Evolutionary conservation across 1,140 invertebrate species (phyloP), one percentile per base, ranked within the genome.

Genomic region (Gonioctena quinquepunctata): DNA sequence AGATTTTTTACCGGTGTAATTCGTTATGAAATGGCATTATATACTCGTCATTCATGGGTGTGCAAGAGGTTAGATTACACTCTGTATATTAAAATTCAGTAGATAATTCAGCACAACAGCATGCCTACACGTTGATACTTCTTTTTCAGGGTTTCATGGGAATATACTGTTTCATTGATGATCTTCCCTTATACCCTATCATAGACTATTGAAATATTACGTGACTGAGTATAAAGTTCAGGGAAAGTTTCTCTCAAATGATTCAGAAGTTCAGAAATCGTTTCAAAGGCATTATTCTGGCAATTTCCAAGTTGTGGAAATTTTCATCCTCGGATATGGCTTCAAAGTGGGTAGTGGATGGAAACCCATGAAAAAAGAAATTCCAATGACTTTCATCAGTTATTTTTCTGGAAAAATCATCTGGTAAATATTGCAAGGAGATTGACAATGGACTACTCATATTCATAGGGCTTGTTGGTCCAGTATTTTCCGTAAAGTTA

Each of bases 91-190:
- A 13, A 65, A 65, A 52, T 65, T 65, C n/a, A 50, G 48, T 50
- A 54, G 66, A 61, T 76, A 79, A 8, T 28, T 66, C 21, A 52
- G 76, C 50, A 69, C 80, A 76, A 69, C 76, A 74, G 52, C 76
- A 16, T 52, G 68, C 25, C 79, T 78, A 81, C 21, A 80, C 70
- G 75, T 82, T 81, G 50, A 83, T 79, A 21, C 80, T 80, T 57
- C 73, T 50, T 74, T 83, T 80, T 25, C 75, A 76, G 7, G 77
- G 76, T 64, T 82, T 82, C 42, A 80, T 22, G 26, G 79, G 78
- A 25, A 78, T 57, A 66, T 81, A 82, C 56, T 82, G 77, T 49
- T 80, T 79, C 50, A 78, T 27, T n/a, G 59, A 59, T 23, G 69
- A 74, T 60, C 77, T 66, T 4, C 75, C 76, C 57, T 80, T 78